A percentile compares a stretch with the other conserved stretches of the same genome.
Conservation (phyloP, 2,797 vertebrate genomes). For the Schizopygopsis malacanthus region DNA sequence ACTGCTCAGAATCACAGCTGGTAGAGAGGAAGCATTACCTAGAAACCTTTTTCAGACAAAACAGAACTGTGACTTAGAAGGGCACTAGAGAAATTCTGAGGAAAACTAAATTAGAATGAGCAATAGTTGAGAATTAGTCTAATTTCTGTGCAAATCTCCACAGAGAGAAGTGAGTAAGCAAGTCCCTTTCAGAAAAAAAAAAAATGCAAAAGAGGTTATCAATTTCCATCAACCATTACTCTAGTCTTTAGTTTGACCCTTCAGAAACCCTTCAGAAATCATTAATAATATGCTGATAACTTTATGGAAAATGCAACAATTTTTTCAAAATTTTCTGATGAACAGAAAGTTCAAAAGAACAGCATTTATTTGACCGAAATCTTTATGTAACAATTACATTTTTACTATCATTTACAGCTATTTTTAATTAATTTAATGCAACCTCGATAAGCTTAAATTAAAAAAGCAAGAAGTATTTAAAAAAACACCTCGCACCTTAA, state of each 20-base stretch:
- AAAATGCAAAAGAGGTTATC: neutral
- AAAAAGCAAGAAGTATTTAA: neutral
- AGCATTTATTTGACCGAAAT: neutral
- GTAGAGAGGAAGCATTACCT: constrained; percentile 36
- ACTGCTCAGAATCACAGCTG: neutral
- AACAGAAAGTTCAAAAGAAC: neutral
- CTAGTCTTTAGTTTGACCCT: neutral
- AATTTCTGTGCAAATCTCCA: neutral
- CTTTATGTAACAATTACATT: neutral
- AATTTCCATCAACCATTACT: neutral
- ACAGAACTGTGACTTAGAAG: constrained; percentile 43
- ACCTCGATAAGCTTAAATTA: neutral
- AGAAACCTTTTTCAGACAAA: constrained; percentile 30
- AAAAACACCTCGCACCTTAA: neutral
- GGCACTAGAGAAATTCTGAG: constrained; percentile 50
- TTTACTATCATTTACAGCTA: neutral
- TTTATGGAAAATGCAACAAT: neutral
- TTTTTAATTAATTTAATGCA: neutral
- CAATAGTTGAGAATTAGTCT: neutral
- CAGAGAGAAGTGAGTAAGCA: constrained; percentile 6
- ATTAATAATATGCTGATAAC: neutral
- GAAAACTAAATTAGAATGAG: constrained; percentile 43
- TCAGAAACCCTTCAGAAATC: neutral
- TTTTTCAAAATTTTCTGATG: neutral
- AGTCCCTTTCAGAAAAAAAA: constrained; percentile 12